A percentile compares a stretch with the other conserved stretches of the same genome.
phyloP scores from a whole-genome alignment of 1,140 invertebrate genomes.

The Heliconius eleuchia region DNA sequence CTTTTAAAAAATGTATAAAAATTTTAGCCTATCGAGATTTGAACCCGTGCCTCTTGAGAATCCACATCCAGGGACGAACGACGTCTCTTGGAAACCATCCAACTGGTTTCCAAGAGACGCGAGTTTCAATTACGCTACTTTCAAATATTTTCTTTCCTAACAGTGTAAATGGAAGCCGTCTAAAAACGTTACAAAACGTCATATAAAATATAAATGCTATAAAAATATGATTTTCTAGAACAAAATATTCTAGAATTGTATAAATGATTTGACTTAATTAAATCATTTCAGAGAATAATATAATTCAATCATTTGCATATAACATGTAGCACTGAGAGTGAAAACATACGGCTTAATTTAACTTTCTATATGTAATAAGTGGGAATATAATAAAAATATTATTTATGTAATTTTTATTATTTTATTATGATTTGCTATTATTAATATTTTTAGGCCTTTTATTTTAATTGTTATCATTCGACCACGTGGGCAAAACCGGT shows the following conservation, averaged over 20 bases:
- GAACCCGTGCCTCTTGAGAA: too few species aligned
- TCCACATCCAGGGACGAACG: too few species aligned
- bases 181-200: too few species aligned
- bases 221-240: neutral
- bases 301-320: constrained; percentile 12
- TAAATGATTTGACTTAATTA: neutral
- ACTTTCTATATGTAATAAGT: neutral
- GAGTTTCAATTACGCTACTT: too few species aligned
- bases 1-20: too few species aligned
- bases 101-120: too few species aligned
- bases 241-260: neutral
- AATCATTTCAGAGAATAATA: constrained; percentile 4
- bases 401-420: neutral
- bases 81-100: too few species aligned
- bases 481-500: too few species aligned
- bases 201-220: neutral
- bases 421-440: neutral
- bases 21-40: too few species aligned
- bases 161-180: too few species aligned
- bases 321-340: neutral
- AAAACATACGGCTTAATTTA: neutral
- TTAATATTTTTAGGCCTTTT: neutral
- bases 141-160: too few species aligned
- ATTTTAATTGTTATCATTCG: too few species aligned
- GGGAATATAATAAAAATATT: neutral